Conservation (phyloP, 1,140 invertebrate species). For the Hetaerina americana region DNA sequence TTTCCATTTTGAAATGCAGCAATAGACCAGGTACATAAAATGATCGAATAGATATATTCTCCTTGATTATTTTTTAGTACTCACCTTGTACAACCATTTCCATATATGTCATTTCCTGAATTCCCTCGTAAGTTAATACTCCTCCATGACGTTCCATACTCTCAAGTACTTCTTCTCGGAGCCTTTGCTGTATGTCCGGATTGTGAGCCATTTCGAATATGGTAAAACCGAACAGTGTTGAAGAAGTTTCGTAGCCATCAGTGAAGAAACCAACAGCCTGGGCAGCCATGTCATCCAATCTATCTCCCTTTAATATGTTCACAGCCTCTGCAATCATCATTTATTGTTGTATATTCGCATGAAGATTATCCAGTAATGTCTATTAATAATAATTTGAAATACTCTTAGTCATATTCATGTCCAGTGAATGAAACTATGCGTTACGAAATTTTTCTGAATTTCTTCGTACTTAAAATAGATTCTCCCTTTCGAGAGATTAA, state of each 20-base stretch:
- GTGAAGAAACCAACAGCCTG: conserved; percentile 49
- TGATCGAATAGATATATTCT: background rate
- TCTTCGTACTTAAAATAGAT: no score
- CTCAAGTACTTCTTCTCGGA: conserved; percentile 39
- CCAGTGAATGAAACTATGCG: no score
- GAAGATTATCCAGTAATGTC: no score
- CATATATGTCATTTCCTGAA: background rate
- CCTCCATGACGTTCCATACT: background rate
- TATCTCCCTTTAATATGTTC: no score
- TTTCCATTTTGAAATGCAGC: conserved; percentile 5
- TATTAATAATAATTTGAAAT: no score
- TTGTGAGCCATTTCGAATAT: conserved; percentile 43
- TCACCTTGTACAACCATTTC: conserved; percentile 1
- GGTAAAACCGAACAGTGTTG: conserved; percentile 41
- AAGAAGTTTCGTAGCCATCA: conserved; percentile 58
- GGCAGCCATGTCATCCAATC: conserved; percentile 31
- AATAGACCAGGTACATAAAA: background rate
- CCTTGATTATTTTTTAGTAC: background rate
- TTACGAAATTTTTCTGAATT: no score
- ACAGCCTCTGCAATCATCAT: no score
- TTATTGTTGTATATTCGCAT: no score
- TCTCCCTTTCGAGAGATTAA: no score
- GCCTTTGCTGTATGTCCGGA: conserved; percentile 38
- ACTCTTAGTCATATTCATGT: no score
- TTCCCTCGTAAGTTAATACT: background rate